A percentile compares a stretch with the other conserved stretches of the same genome.
phyloP scores from a whole-genome alignment of 1,140 invertebrate genomes.

The Mamestra configurata region DNA sequence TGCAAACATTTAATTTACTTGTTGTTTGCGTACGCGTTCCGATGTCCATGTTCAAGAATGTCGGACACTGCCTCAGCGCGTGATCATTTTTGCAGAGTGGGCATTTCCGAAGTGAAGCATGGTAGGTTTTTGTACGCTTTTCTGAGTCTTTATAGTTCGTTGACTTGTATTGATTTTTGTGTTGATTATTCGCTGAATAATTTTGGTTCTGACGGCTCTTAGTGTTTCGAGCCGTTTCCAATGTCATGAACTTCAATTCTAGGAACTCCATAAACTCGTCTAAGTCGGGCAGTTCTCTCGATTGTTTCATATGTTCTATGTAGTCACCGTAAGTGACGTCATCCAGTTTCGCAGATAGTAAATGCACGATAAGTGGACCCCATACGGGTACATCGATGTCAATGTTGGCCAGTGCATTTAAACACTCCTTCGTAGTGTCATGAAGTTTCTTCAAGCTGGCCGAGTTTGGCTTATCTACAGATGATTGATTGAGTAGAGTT shows the following conservation, averaged over 20 bases:
- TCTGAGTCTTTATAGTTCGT: constrained; percentile 21
- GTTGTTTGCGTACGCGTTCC: not conserved
- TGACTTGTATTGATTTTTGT: constrained; percentile 14
- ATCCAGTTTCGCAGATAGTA: constrained; percentile 13
- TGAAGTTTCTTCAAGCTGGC: not conserved
- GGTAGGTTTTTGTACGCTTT: not conserved
- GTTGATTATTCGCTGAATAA: not conserved
- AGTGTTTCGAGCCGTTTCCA: not conserved
- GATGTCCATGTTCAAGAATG: not conserved
- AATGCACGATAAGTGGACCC: constrained; percentile 20
- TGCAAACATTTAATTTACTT: not conserved
- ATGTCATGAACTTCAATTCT: not conserved
- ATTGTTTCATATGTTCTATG: not conserved
- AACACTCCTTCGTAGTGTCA: constrained; percentile 6
- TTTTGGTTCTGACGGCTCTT: not conserved
- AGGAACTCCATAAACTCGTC: too few relatives aligned
- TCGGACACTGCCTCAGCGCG: not conserved
- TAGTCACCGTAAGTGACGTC: constrained; percentile 8
- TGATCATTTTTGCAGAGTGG: constrained; percentile 7
- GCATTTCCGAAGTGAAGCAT: not conserved
- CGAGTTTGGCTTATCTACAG: not conserved
- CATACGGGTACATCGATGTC: constrained; percentile 10
- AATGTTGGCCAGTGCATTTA: not conserved
- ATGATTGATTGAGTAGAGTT: not conserved
- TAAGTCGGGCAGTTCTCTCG: not conserved